These are phyloP conservation scores for Drosophila gunungcola DNA, from an alignment of 1,140 invertebrate genomes.

Conservation along the genomic window DNA sequence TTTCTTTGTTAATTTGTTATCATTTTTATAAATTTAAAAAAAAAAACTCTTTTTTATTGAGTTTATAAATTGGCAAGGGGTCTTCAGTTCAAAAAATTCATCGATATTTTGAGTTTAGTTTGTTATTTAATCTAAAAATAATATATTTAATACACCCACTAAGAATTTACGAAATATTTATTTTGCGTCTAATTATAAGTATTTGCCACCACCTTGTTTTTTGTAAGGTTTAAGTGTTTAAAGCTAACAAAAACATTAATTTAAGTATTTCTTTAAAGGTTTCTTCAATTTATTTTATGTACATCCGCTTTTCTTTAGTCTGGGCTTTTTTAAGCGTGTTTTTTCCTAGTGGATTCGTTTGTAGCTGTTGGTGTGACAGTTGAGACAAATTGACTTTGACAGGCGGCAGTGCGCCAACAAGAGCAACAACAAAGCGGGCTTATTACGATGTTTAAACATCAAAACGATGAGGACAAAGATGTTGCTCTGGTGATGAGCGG, in stretches of 20 bases:
- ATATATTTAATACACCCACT: too few species aligned
- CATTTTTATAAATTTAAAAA: too few species aligned
- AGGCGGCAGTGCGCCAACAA: conserved; percentile 52
- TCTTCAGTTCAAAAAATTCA: too few species aligned
- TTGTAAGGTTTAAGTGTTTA: not conserved
- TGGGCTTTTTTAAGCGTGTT: not conserved
- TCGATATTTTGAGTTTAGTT: too few species aligned
- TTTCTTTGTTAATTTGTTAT: too few species aligned
- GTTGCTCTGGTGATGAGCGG: conserved; percentile 14
- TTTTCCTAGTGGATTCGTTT: conserved; percentile 12
- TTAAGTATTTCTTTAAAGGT: too few species aligned
- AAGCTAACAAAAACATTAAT: not conserved
- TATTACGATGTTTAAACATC: conserved; percentile 15
- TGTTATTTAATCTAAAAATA: too few species aligned
- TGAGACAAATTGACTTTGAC: conserved; percentile 69
- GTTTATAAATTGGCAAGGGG: too few species aligned
- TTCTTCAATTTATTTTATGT: not conserved
- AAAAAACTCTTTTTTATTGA: too few species aligned
- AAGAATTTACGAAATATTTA: too few species aligned
- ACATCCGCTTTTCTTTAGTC: not conserved
- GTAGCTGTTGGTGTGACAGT: conserved; percentile 44
- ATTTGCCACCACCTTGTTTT: too few species aligned
- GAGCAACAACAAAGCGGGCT: conserved; percentile 20
- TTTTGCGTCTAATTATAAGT: too few species aligned
- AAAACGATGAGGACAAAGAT: conserved; percentile 16